Evolutionary conservation across 2,797 vertebrate genomes (phyloP), one percentile per base, ranked within the genome.

Genomic region (Phalloptychus januarius): DNA sequence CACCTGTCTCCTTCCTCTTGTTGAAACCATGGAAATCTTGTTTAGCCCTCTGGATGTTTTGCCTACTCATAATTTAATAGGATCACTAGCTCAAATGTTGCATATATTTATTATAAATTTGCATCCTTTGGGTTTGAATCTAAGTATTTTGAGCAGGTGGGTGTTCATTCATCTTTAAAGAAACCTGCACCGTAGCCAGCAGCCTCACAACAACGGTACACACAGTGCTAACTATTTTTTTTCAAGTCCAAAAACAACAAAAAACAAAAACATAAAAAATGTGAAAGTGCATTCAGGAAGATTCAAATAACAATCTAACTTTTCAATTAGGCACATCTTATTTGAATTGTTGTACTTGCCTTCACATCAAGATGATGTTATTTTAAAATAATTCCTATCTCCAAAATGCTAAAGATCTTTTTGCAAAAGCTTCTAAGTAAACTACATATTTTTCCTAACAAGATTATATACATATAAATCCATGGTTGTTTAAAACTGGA

Each of bases 81-180:
- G 7, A 56, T 69, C 79, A 48, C 10, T 74, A 67, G 52, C 67
- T 65, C 61, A 44, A 71, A 56, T 61, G 65, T 65, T 73, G 79
- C 67, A 81, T 83, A 20, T 63, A 16, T 74, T 85, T 77, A 84
- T 38, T 54, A 61, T 75, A 54, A 67, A 44, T 38, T 38, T 16
- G 33, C 33, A 73, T 52, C 77, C 75, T 71, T 74, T 63, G 7
- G 84, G 67, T 76, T n/a, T 76, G 36, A 52, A 40, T 76, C 18
- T 45, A 48, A 71, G 72, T 79, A 69, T 76, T 79, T 52, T 78
- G 67, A 72, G 46, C 38, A 74, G 1, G 40, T 63, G 76, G 56
- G 10, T 83, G 48, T 74, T 84, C 16, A 78, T 85, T 10, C 44
- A 77, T 81, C 71, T 88, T 86, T 76, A 76, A 85, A 71, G 15